Percentiles rank a stretch among this genome's conserved stretches.
Evolutionary conservation across 1,140 invertebrate species (phyloP).

Genomic region (Octopus bimaculoides): DNA sequence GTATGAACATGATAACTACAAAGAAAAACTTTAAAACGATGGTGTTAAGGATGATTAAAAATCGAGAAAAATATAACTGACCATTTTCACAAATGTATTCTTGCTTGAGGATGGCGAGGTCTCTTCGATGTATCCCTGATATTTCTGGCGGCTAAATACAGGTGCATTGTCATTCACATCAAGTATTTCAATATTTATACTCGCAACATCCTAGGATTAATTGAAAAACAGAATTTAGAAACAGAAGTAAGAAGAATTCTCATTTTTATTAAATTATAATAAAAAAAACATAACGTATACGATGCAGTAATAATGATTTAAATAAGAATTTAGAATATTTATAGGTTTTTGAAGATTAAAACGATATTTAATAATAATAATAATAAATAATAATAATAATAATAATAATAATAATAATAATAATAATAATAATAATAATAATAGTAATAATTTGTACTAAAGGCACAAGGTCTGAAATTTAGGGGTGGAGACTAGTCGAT

Average conservation of each 20-base stretch:
- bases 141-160: neutral
- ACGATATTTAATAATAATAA: too few species aligned
- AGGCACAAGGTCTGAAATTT: too few species aligned
- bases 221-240: neutral
- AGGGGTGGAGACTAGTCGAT: too few species aligned
- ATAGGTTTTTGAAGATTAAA: too few species aligned
- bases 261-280: neutral
- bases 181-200: neutral
- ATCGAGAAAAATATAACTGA: neutral
- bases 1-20: too few species aligned
- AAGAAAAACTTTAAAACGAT: too few species aligned
- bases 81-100: neutral
- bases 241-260: neutral
- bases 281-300: neutral
- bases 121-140: neutral
- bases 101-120: neutral
- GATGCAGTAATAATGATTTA: neutral
- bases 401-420: too few species aligned
- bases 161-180: slow-evolving; percentile 14
- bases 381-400: too few species aligned
- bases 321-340: too few species aligned
- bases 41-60: too few species aligned
- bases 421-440: too few species aligned
- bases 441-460: too few species aligned
- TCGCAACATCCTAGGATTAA: slow-evolving; percentile 2